Conservation (phyloP, 2,113 vertebrate species). For the Raphicerus campestris region DNA sequence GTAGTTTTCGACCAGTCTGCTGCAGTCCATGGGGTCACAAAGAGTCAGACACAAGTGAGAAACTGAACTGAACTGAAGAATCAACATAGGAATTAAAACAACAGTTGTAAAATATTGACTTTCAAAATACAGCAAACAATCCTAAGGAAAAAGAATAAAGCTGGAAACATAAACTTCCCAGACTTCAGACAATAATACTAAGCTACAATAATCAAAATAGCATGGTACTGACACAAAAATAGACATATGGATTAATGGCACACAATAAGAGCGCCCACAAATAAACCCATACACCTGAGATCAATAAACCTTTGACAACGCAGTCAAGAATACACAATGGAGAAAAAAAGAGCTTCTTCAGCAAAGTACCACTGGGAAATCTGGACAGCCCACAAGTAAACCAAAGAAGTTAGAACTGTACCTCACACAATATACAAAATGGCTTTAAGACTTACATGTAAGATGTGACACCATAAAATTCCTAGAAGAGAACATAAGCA, state of each 20-base stretch:
- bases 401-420: background rate
- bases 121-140: background rate
- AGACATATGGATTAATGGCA: background rate
- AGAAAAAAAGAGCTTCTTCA: background rate
- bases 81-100: background rate
- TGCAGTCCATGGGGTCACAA: background rate
- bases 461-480: background rate
- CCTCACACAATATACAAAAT: background rate
- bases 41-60: background rate
- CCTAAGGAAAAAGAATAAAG: background rate
- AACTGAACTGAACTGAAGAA: background rate
- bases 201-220: background rate
- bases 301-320: background rate
- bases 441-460: background rate
- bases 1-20: background rate
- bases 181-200: background rate
- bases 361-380: background rate
- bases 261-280: background rate
- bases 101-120: background rate
- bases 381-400: background rate
- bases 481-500: background rate
- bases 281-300: background rate
- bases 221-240: background rate
- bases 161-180: background rate
- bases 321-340: background rate